A percentile compares a stretch with the other conserved stretches of the same genome.
Conservation (phyloP, 2,113 vertebrate species). For the Oncorhynchus gorbuscha region DNA sequence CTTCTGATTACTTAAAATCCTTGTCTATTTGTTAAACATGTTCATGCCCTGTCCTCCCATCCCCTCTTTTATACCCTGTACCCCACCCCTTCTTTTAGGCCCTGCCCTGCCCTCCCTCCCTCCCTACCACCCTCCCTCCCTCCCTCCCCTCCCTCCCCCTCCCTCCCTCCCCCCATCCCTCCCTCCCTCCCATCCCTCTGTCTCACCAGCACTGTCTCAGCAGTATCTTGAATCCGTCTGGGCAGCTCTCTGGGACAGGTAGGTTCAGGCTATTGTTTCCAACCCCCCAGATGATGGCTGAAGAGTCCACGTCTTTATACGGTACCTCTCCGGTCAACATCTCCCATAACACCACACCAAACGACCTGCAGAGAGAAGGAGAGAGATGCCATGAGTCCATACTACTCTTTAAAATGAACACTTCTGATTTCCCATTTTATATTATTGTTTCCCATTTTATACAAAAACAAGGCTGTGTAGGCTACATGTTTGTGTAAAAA, state of each 20-base stretch:
- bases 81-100: background rate
- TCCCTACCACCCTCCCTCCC: no score
- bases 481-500: no score
- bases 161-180: background rate
- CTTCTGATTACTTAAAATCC: no score
- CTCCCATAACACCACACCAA: conserved; percentile 97
- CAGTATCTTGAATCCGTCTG: conserved; percentile 96
- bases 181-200: background rate
- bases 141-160: background rate
- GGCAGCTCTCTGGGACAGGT: conserved; percentile 92
- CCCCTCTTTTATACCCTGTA: background rate
- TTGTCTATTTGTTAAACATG: no score
- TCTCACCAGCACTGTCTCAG: conserved; percentile 96
- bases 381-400: no score
- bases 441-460: no score
- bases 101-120: no score
- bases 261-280: conserved; percentile 98
- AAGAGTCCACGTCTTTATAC: conserved; percentile 97
- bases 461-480: no score
- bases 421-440: no score
- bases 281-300: conserved; percentile 97
- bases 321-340: conserved; percentile 95
- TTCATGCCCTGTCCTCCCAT: background rate
- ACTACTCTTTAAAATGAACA: no score
- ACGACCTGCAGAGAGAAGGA: conserved; percentile 79